These are phyloP conservation scores for Aplysina aerophoba DNA, from an alignment of 37 sponge, comb jelly and placozoan species.

Conservation along the genomic window DNA sequence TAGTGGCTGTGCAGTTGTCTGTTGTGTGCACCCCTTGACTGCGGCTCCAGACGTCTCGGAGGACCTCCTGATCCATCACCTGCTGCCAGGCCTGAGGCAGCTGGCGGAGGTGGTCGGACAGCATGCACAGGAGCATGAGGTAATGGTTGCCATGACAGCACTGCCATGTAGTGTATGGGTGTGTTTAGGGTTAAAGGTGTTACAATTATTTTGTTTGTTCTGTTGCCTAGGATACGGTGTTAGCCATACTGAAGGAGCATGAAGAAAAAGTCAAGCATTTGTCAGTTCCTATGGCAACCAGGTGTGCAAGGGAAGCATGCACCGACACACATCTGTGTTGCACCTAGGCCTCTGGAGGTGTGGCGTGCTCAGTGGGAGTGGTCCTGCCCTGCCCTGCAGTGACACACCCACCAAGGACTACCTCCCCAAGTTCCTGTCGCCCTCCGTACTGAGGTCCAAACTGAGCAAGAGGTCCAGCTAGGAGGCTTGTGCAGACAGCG, in stretches of 20 bases:
- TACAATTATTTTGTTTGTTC: neutral
- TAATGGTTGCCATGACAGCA: conserved; percentile 1
- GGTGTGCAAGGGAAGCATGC: neutral
- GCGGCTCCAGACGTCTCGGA: conserved; percentile 56
- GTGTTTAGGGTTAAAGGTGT: neutral
- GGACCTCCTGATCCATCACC: conserved; percentile 39
- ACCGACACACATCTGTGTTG: neutral
- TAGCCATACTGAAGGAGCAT: conserved; percentile 28
- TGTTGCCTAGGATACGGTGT: conserved; percentile 32
- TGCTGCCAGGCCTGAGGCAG: conserved; percentile 64
- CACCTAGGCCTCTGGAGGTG: neutral
- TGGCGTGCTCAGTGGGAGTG: neutral
- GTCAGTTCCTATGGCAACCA: neutral
- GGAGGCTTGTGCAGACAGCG: no score
- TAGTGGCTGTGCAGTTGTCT: neutral
- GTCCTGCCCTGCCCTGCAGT: neutral
- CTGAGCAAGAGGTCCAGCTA: no score
- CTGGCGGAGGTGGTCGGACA: conserved; percentile 45
- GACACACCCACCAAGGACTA: conserved; percentile 10
- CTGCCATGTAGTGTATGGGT: neutral
- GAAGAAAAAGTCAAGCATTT: conserved; percentile 37
- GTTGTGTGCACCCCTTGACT: conserved; percentile 2
- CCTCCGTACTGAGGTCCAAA: neutral
- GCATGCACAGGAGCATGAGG: conserved; percentile 44
- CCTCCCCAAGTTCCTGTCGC: conserved; percentile 10